Base-by-base conservation (phyloP, 2,113 vertebrate genomes). In the Gila orcuttii region DNA sequence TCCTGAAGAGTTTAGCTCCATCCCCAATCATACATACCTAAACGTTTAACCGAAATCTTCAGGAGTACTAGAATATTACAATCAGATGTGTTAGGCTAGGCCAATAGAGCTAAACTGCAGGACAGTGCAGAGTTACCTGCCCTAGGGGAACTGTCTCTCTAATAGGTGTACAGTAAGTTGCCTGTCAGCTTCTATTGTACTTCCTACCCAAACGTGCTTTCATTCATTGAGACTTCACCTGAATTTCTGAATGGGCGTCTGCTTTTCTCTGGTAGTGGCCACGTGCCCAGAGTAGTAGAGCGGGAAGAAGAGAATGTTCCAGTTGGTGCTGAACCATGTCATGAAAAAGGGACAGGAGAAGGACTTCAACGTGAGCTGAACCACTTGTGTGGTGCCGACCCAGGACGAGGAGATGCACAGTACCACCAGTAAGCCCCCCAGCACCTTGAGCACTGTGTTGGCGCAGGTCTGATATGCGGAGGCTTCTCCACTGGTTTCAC, bases 271-370 rank as follows among this genome's bases (percentile, higher is more conserved):
- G 2, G 97, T 96, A 15, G 96, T 96, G 86, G 95, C 96, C 87
- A 98, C 93, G 79, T 98, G 97, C 85, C 96, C 97, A 0, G 97
- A 97, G 92, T 99, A 99, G 95, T 99, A 99, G 91, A 99, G 95
- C 52, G 98, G 98, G 79, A 99, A 99, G 94, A 97, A 96, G 94
- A 99, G 96, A 93, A 99, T 98, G 94, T 99, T 99, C 98, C 98
- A 99, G 94, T 98, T 99, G 95, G 97, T 99, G 93, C 97, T 98
- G 96, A 99, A 99, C 98, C 98, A 99, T 90, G 98, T 99, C 94
- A 99, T 97, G 95, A 99, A 99, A 95, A 99, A 98, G 69, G 98
- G 98, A 89, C 97, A 99, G 93, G 98, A 97, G 94, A 99, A 99
- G 86, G 97, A 98, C 94, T 98, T 96, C 91, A 97, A 99, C 13